phyloP scores from a whole-genome alignment of 2,888 invertebrate species.

The Gymnocheta viridis region DNA sequence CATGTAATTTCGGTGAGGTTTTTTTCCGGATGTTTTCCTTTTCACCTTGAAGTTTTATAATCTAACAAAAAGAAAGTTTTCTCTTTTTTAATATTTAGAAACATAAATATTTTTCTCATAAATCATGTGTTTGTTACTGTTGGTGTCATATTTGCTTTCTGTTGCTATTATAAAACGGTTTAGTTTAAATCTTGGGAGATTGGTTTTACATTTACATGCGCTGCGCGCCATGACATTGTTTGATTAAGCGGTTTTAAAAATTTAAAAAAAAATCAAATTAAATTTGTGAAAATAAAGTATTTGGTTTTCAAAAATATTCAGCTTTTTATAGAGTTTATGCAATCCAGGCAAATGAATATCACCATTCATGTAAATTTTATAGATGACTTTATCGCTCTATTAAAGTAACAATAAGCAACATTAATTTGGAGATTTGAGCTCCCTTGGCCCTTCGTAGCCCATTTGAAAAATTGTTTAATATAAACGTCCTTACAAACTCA shows the following conservation, averaged over 20 bases:
- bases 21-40: background rate
- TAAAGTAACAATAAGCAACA: too few relatives aligned
- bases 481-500: too few relatives aligned
- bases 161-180: background rate
- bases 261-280: background rate
- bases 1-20: background rate
- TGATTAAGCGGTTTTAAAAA: slow-evolving; percentile 8
- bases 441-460: too few relatives aligned
- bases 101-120: slow-evolving; percentile 29
- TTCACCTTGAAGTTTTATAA: slow-evolving; percentile 50
- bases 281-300: background rate
- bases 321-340: too few relatives aligned
- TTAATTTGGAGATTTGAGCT: too few relatives aligned
- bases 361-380: too few relatives aligned
- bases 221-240: background rate
- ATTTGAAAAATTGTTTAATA: too few relatives aligned
- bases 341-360: too few relatives aligned
- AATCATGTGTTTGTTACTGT: slow-evolving; percentile 46
- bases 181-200: background rate
- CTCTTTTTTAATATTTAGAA: slow-evolving; percentile 5
- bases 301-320: background rate
- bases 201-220: slow-evolving; percentile 4
- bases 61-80: background rate
- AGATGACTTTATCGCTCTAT: too few relatives aligned
- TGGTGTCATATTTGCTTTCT: slow-evolving; percentile 11